phyloP scores from a whole-genome alignment of 2,113 vertebrate species.

The Eublepharis macularius region DNA sequence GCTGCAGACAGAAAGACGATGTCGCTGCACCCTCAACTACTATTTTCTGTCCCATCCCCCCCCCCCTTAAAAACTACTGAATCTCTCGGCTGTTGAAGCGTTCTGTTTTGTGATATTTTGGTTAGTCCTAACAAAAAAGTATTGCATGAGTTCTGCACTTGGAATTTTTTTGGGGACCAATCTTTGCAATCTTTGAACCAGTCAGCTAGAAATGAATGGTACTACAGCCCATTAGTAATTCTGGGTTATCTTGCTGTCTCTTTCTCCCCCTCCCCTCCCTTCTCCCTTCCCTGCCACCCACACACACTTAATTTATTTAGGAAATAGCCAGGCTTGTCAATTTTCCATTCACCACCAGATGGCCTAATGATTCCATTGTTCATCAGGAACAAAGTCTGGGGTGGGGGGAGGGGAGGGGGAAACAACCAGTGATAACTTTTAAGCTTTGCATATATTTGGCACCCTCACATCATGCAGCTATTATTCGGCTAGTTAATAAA shows the following conservation, averaged over 20 bases:
- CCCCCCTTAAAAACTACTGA: too few relatives aligned
- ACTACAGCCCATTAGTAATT: neutral
- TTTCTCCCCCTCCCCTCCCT: neutral
- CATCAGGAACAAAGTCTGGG: neutral
- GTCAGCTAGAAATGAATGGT: conserved; percentile 25
- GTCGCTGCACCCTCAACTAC: too few relatives aligned
- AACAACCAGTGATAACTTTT: conserved; percentile 60
- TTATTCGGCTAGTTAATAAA: conserved; percentile 62
- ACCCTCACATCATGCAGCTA: conserved; percentile 40
- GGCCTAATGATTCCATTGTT: conserved; percentile 72
- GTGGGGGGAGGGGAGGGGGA: neutral
- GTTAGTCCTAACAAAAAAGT: too few relatives aligned
- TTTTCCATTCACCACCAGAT: conserved; percentile 71
- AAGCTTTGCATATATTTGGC: conserved; percentile 47
- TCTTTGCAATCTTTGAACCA: neutral
- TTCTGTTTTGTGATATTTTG: too few relatives aligned
- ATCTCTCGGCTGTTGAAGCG: too few relatives aligned
- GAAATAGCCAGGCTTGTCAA: conserved; percentile 31
- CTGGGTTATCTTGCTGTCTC: neutral
- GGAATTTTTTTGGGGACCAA: too few relatives aligned
- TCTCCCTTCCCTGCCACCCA: too few relatives aligned
- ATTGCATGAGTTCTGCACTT: too few relatives aligned
- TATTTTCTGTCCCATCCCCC: too few relatives aligned
- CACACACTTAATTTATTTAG: conserved; percentile 12
- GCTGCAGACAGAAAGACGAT: too few relatives aligned